Percentiles rank a stretch among this genome's conserved stretches.
Conservation (phyloP, 2,888 invertebrate species). For the Sthenelais limicola region DNA sequence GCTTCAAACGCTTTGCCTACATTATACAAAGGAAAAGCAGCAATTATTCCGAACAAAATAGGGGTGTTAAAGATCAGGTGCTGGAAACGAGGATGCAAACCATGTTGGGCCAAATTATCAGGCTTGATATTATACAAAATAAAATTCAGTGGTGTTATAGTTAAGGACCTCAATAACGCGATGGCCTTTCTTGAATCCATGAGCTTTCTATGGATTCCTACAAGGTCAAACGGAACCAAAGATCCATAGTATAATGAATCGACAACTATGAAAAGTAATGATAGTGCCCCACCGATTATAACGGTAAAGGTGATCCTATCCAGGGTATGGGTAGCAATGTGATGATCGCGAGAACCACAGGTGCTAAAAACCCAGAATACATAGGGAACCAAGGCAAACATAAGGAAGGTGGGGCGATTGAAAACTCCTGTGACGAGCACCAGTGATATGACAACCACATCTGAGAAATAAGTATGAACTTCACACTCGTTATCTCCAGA, state of each 20-base stretch:
- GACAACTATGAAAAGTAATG: constrained; percentile 37
- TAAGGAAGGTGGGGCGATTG: constrained; percentile 92
- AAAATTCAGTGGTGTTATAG: constrained; percentile 93
- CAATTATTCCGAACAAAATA: constrained; percentile 80
- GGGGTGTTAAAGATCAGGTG: constrained; percentile 89
- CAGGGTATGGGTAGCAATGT: constrained; percentile 19
- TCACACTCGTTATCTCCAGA: constrained; percentile 23
- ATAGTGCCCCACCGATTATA: constrained; percentile 3
- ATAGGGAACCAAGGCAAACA: constrained; percentile 85
- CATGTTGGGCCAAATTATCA: constrained; percentile 86
- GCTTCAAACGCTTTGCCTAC: constrained; percentile 2
- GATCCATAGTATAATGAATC: constrained; percentile 49
- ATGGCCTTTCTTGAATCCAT: constrained; percentile 2
- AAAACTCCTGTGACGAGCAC: constrained; percentile 79
- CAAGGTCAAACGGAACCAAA: constrained; percentile 12
- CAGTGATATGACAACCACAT: constrained; percentile 24
- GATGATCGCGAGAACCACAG: constrained; percentile 26
- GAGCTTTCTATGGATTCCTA: constrained; percentile 5
- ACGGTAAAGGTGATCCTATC: neutral
- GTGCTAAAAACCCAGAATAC: constrained; percentile 56
- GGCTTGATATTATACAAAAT: constrained; percentile 84
- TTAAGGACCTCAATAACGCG: constrained; percentile 60
- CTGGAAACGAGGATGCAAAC: constrained; percentile 85
- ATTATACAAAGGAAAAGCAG: constrained; percentile 9
- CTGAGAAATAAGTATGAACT: constrained; percentile 17